phyloP scores from a whole-genome alignment of 2,113 vertebrate genomes.

The Pelvicachromis taeniatus region DNA sequence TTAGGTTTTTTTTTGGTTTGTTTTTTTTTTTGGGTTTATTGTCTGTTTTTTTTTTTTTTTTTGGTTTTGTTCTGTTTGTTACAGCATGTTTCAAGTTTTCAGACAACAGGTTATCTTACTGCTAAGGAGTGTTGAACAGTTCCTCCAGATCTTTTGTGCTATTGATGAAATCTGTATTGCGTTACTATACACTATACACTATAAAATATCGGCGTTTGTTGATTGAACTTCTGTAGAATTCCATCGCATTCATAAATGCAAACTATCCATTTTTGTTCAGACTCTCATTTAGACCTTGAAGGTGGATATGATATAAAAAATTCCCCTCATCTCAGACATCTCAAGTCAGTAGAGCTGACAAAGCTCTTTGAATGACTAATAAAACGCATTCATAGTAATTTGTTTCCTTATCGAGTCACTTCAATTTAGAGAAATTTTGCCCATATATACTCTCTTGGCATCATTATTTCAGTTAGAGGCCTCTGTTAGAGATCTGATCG shows the following conservation, averaged over 20 bases:
- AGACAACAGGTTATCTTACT: neutral
- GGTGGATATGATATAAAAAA: neutral
- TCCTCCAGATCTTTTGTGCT: neutral
- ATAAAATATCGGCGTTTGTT: neutral
- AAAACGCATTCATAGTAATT: neutral
- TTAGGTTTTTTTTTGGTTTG: too few species aligned
- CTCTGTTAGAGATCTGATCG: neutral
- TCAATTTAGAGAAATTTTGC: neutral
- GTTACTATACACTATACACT: neutral
- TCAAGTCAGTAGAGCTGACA: neutral
- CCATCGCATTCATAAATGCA: neutral
- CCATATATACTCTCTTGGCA: neutral
- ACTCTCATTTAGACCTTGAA: neutral
- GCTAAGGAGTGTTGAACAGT: neutral
- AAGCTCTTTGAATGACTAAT: neutral
- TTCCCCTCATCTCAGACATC: neutral
- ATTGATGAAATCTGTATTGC: neutral
- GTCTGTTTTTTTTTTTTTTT: slow-evolving; percentile 8
- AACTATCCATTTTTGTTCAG: neutral
- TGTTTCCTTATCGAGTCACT: neutral
- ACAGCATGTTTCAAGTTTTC: neutral
- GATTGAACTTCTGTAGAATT: neutral
- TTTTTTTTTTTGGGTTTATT: too few species aligned
- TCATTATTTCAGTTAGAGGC: neutral
- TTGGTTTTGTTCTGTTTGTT: neutral